Conservation (phyloP, 2,797 vertebrate species). For the Sciurus carolinensis region DNA sequence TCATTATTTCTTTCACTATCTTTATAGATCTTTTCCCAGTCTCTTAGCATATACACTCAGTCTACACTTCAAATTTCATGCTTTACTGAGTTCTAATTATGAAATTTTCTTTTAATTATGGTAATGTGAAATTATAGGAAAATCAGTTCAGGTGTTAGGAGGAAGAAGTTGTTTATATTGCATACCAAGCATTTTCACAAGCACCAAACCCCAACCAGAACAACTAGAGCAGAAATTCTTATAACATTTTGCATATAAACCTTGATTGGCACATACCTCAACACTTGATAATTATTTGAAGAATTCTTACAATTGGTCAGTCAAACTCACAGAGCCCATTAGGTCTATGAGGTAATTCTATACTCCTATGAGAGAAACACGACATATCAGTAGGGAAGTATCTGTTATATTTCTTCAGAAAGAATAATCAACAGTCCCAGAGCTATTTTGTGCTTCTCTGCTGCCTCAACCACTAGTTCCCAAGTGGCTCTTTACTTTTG, state of each 20-base stretch:
- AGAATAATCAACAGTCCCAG: background rate
- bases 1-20: slow-evolving; percentile 77
- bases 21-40: slow-evolving; percentile 67
- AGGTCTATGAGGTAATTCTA: background rate
- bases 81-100: slow-evolving; percentile 80
- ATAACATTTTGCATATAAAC: background rate
- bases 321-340: background rate
- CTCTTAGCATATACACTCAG: slow-evolving; percentile 43
- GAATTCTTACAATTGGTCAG: background rate
- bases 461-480: background rate
- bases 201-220: slow-evolving; percentile 18
- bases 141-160: slow-evolving; percentile 76
- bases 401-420: background rate
- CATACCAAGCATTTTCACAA: slow-evolving; percentile 61
- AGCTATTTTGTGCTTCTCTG: background rate
- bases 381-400: background rate
- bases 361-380: background rate
- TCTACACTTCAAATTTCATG: slow-evolving; percentile 72
- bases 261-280: background rate
- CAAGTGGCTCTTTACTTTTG: background rate
- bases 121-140: slow-evolving; percentile 74
- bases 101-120: slow-evolving; percentile 81
- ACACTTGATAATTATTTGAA: slow-evolving; percentile 55
- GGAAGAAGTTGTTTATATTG: slow-evolving; percentile 50
- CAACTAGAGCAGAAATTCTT: slow-evolving; percentile 60